Percentiles rank a stretch among this genome's conserved stretches.
phyloP scores from a whole-genome alignment of 2,113 vertebrate genomes.

The Rhabdomys dilectus region DNA sequence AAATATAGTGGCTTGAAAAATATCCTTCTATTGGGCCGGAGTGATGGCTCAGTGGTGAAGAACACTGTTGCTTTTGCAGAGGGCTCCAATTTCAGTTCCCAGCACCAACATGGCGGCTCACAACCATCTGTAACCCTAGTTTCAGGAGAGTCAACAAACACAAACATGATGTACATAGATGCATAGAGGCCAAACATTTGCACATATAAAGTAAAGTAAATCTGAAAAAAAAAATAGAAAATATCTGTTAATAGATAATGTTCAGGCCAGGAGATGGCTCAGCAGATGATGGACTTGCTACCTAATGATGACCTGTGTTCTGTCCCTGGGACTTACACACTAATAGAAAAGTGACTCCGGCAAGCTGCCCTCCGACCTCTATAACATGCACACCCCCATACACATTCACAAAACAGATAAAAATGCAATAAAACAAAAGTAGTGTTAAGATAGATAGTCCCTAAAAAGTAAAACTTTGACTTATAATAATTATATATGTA shows the following conservation, averaged over 20 bases:
- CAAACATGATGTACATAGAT: background rate
- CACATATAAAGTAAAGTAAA: background rate
- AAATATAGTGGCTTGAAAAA: slow-evolving; percentile 46
- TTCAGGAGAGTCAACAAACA: background rate
- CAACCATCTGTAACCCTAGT: background rate
- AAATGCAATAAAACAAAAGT: too few relatives aligned
- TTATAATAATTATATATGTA: background rate
- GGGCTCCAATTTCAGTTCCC: background rate
- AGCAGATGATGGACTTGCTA: background rate
- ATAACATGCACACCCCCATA: too few relatives aligned
- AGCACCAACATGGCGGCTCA: background rate
- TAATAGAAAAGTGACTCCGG: background rate
- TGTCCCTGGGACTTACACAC: too few relatives aligned
- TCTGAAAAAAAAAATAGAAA: background rate
- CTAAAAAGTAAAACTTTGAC: slow-evolving; percentile 8
- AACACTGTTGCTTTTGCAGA: background rate
- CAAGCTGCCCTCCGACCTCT: background rate
- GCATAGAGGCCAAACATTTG: background rate
- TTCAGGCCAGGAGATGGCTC: background rate
- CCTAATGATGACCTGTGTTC: background rate
- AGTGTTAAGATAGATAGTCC: background rate
- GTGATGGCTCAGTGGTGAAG: background rate
- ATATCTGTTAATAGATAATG: background rate
- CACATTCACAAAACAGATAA: background rate
- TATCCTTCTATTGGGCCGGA: background rate